Percentiles rank a stretch among this genome's conserved stretches.
Evolutionary conservation across 2,113 vertebrate species (phyloP).

Genomic region (Macquaria ambigua): DNA sequence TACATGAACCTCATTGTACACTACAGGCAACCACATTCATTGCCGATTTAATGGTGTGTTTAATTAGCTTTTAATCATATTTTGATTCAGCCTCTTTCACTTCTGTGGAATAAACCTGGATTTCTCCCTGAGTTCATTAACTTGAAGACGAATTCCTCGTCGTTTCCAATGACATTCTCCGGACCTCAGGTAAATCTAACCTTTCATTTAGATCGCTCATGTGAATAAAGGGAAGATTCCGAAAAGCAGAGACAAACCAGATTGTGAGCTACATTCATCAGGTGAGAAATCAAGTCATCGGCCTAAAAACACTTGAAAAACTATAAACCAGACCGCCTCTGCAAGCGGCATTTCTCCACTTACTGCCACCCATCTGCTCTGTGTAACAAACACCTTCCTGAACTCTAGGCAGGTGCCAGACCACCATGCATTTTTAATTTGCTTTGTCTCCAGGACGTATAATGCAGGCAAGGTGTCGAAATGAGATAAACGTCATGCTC

Average conservation of each 20-base stretch:
- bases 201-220: constrained; percentile 21
- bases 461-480: constrained; percentile 58
- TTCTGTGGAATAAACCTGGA: constrained; percentile 39
- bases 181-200: constrained; percentile 38
- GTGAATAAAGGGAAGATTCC: background rate
- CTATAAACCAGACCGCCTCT: background rate
- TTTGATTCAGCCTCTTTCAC: constrained; percentile 53
- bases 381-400: constrained; percentile 18
- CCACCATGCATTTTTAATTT: constrained; percentile 66
- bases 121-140: constrained; percentile 46
- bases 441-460: constrained; percentile 57
- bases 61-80: constrained; percentile 76
- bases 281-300: constrained; percentile 30
- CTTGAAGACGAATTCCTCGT: constrained; percentile 46
- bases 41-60: constrained; percentile 69
- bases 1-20: constrained; percentile 62
- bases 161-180: constrained; percentile 6
- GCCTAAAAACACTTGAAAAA: background rate
- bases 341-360: background rate
- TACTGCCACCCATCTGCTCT: background rate
- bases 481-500: constrained; percentile 59
- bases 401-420: constrained; percentile 47
- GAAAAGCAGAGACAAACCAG: constrained; percentile 12
- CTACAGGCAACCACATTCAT: constrained; percentile 53
- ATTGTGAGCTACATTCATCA: constrained; percentile 28